Evolutionary conservation across 2,797 vertebrate species (phyloP).

Genomic region (Alauda arvensis): DNA sequence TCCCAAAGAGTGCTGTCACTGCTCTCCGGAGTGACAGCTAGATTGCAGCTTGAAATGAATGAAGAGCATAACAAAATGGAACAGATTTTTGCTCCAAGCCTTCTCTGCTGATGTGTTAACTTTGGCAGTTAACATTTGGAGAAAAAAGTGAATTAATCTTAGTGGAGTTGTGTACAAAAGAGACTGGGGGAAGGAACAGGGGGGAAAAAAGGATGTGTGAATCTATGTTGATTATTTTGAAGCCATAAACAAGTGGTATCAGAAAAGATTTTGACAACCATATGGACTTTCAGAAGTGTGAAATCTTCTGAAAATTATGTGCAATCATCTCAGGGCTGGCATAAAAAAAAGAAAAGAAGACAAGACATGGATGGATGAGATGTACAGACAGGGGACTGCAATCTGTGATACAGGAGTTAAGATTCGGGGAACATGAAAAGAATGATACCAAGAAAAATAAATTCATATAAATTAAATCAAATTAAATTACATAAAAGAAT

Average conservation of each 20-base stretch:
- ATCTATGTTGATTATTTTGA: conserved; percentile 49
- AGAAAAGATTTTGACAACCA: conserved; percentile 49
- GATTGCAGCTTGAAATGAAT: conserved; percentile 6
- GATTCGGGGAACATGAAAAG: background rate
- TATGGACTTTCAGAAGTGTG: conserved; percentile 50
- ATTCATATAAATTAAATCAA: background rate
- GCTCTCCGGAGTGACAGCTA: conserved; percentile 5
- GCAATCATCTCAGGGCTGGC: background rate
- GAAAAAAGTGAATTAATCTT: conserved; percentile 21
- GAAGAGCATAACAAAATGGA: background rate
- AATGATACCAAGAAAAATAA: background rate
- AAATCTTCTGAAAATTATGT: conserved; percentile 43
- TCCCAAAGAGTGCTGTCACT: background rate
- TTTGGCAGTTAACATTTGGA: conserved; percentile 23
- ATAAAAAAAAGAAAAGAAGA: background rate
- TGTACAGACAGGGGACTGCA: background rate
- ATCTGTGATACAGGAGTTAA: background rate
- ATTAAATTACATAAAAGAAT: background rate
- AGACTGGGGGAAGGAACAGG: background rate
- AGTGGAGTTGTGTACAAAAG: background rate
- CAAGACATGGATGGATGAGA: background rate
- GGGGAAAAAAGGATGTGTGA: background rate
- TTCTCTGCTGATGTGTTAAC: conserved; percentile 28
- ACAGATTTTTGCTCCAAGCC: conserved; percentile 32
- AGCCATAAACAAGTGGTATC: conserved; percentile 41